phyloP scores from a whole-genome alignment of 2,797 vertebrate species.

The Euthynnus affinis region DNA sequence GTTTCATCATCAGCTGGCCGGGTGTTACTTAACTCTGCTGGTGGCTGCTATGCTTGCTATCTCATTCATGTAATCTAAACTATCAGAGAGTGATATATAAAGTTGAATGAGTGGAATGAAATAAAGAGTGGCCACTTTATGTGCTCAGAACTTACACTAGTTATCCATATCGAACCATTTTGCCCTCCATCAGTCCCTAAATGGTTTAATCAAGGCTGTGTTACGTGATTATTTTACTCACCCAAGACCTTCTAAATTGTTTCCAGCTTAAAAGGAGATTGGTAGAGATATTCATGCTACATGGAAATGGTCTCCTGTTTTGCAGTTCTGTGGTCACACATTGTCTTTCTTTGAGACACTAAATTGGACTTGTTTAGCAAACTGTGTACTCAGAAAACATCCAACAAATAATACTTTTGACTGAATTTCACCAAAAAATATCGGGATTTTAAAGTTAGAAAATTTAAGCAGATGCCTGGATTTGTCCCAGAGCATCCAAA shows the following conservation, averaged over 20 bases:
- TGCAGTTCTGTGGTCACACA: conserved; percentile 7
- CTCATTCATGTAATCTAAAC: conserved; percentile 7
- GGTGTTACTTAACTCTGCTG: conserved; percentile 5
- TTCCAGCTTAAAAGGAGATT: conserved; percentile 83
- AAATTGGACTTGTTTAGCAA: conserved; percentile 1
- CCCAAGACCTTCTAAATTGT: conserved; percentile 84
- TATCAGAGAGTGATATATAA: conserved; percentile 21
- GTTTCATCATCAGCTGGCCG: conserved; percentile 61
- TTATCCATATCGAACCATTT: conserved; percentile 61
- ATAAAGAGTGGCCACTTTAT: conserved; percentile 38
- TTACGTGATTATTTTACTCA: conserved; percentile 81
- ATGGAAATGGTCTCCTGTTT: conserved; percentile 53
- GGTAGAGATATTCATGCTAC: conserved; percentile 74
- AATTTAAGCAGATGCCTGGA: background rate
- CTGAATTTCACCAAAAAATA: background rate
- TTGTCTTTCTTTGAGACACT: conserved; percentile 17
- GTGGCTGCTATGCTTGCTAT: background rate
- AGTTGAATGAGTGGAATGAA: conserved; percentile 28
- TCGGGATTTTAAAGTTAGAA: background rate
- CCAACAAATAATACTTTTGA: background rate
- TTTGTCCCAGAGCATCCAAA: background rate
- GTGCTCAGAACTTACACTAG: conserved; percentile 31
- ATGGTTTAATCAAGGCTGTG: conserved; percentile 79
- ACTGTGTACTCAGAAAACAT: background rate
- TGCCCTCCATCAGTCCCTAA: conserved; percentile 70